Base-by-base conservation (phyloP, 2,113 vertebrate genomes). In the Apteryx owenii region DNA sequence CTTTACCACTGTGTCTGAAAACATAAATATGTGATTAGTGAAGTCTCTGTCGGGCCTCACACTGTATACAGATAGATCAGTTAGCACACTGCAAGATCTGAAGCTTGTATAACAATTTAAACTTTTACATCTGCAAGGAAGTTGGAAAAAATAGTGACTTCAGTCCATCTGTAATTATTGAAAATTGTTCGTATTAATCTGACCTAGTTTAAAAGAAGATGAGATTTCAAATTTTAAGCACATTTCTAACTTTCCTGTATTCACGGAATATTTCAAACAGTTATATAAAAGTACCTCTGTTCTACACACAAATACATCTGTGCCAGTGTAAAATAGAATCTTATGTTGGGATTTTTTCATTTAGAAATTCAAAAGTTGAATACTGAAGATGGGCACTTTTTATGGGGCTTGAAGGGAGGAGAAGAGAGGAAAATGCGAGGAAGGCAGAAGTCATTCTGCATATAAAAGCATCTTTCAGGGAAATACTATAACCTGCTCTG, bases 1-100 rank as follows among this genome's bases (percentile, higher is more conserved):
- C 85, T 25, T 97, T 95, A 6, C 95, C 80, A 2, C 73, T 1
- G 2, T 92, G 84, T 69, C 98, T 97, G 90, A 6, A 88, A 75
- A 78, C 19, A 46, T 2, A 42, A 66, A 65, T 5, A 5, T 0
- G 9, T 2, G 5, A 13, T 58, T 10, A 58, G 33, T 33, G 53
- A 31, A 29, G 8, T 51, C 38, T 31, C 36, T 29, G 46, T 40
- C 33, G 46, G 81, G 33, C 50, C 81, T 70, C 18, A 22, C 9
- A 0, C 10, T 3, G 26, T 1, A 3, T 18, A 4, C 4, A 29
- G 40, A 0, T 15, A 11, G 18, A 23, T 44, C 28, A 15, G 8
- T 25, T 60, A 23, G 15, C 31, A 7, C 26, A 19, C 38, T 7
- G 5, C 2, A 4, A 14, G 7, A 20, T 12, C 51, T 60, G 40